A percentile compares a stretch with the other conserved stretches of the same genome.
Conservation (phyloP, 2,888 invertebrate genomes). For the Sepioteuthis lessoniana region DNA sequence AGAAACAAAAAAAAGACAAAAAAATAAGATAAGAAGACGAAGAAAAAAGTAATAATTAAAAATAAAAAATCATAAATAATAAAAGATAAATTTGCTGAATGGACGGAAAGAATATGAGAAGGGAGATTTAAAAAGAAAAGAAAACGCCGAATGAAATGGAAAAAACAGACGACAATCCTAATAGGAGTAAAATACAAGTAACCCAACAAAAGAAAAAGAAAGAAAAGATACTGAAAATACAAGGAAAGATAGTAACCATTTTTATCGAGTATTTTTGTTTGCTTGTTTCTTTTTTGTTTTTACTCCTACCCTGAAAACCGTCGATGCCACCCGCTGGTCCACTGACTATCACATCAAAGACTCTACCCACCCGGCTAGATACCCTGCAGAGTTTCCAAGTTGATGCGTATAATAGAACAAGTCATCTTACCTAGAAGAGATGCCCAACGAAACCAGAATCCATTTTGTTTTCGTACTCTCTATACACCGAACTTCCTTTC, state of each 20-base stretch:
- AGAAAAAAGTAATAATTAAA: neutral
- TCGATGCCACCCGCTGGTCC: neutral
- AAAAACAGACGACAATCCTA: neutral
- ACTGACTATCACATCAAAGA: constrained; percentile 33
- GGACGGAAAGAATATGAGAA: too few relatives aligned
- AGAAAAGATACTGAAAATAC: neutral
- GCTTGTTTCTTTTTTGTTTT: neutral
- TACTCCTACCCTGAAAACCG: neutral
- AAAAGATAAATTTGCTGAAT: too few relatives aligned
- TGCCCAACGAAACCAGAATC: neutral
- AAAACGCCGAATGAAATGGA: neutral
- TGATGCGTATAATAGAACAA: neutral
- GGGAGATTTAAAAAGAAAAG: too few relatives aligned
- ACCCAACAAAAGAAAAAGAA: neutral
- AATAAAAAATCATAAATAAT: too few relatives aligned
- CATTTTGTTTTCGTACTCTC: neutral
- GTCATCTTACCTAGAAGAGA: constrained; percentile 33
- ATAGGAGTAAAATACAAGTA: too few relatives aligned
- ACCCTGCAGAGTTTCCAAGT: neutral
- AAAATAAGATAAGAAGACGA: too few relatives aligned
- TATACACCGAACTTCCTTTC: neutral
- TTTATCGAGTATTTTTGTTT: neutral
- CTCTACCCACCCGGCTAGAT: neutral
- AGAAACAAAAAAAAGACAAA: neutral
- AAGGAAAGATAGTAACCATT: neutral